These are phyloP conservation scores for Kuschelorhynchus macadamiae DNA, from an alignment of 2,888 invertebrate genomes.

Conservation along the genomic window DNA sequence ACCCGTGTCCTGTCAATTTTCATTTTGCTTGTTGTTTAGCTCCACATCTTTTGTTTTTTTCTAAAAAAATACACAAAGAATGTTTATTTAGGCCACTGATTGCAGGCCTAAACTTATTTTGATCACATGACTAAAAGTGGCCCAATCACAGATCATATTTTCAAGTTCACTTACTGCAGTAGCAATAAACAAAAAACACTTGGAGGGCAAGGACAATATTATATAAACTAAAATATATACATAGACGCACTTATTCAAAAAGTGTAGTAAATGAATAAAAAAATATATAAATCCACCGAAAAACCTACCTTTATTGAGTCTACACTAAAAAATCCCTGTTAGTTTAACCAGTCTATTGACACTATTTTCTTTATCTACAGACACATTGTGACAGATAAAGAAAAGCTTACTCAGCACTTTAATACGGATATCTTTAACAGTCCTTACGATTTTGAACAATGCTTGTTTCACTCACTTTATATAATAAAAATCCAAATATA, in stretches of 20 bases:
- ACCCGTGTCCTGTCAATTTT: slow-evolving; percentile 86
- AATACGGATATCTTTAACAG: background rate
- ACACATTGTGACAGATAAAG: slow-evolving; percentile 14
- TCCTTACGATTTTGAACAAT: background rate
- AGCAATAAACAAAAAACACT: slow-evolving; percentile 14
- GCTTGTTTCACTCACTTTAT: background rate
- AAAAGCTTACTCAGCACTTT: slow-evolving; percentile 30
- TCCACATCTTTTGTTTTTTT: slow-evolving; percentile 26
- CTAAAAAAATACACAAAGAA: background rate
- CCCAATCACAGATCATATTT: background rate
- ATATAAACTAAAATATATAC: background rate
- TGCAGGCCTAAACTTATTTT: background rate
- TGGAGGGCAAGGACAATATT: slow-evolving; percentile 3
- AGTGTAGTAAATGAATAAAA: background rate
- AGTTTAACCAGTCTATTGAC: slow-evolving; percentile 2
- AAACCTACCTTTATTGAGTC: background rate
- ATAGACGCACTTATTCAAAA: background rate
- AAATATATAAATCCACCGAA: background rate
- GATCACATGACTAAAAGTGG: background rate
- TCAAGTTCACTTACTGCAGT: background rate
- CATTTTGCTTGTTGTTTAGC: slow-evolving; percentile 69
- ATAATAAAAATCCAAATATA: background rate
- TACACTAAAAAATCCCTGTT: background rate
- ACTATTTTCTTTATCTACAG: background rate
- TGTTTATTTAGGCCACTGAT: background rate